Conservation (phyloP, 2,888 invertebrate genomes). For the Dione vanillae region DNA sequence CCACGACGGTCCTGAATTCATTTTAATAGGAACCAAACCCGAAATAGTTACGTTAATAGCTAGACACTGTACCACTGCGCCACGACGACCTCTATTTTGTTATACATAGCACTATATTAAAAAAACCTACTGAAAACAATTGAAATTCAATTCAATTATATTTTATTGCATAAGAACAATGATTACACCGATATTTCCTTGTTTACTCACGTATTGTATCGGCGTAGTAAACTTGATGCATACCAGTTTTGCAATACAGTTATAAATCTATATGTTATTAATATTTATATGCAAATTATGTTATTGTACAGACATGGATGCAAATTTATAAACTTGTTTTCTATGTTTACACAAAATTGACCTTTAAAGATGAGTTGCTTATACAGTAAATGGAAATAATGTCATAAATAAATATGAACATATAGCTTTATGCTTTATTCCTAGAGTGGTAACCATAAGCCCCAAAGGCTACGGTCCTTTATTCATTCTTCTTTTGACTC, state of each 20-base stretch:
- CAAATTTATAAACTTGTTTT: neutral
- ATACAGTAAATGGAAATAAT: neutral
- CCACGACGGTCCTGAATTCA: too few species aligned
- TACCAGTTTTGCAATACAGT: neutral
- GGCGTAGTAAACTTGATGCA: neutral
- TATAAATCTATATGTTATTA: neutral
- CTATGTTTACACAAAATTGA: neutral
- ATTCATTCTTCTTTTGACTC: too few species aligned
- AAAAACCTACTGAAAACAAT: too few species aligned
- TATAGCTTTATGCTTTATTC: too few species aligned
- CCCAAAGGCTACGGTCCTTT: too few species aligned
- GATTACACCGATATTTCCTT: neutral
- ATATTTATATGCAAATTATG: constrained; percentile 1
- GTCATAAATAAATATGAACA: too few species aligned
- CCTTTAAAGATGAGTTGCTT: constrained; percentile 1
- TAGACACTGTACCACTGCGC: too few species aligned
- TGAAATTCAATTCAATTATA: neutral
- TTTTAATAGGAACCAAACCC: too few species aligned
- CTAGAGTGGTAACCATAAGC: too few species aligned
- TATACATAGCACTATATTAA: too few species aligned
- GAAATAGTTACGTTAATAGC: too few species aligned
- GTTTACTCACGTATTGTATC: neutral
- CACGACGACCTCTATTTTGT: too few species aligned
- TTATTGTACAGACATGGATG: neutral
- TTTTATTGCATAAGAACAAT: neutral